Evolutionary conservation across 35 echinoderm and acorn worm species (phyloP).

Genomic region (Apostichopus californicus): DNA sequence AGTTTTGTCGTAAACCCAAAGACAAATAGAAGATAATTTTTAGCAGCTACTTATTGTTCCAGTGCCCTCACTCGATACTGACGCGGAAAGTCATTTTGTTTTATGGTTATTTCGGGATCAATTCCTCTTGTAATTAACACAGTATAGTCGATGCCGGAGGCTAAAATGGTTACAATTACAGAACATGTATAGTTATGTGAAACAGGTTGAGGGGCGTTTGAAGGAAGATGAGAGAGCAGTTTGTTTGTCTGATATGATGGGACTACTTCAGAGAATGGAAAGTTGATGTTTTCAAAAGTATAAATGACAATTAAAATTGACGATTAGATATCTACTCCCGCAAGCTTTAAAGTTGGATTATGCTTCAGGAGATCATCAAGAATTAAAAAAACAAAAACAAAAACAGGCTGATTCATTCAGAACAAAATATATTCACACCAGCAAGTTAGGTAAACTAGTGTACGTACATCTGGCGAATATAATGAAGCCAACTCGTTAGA

Average conservation of each 20-base stretch:
- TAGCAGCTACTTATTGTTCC: not conserved
- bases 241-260: not conserved
- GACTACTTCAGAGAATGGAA: not conserved
- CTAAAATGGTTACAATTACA: constrained; percentile 4
- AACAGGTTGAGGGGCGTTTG: not conserved
- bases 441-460: no score
- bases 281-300: not conserved
- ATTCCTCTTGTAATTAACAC: not conserved
- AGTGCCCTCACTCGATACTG: constrained; percentile 21
- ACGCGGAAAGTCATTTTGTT: constrained; percentile 6
- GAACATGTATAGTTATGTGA: not conserved
- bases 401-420: no score
- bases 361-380: no score
- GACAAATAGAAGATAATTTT: not conserved
- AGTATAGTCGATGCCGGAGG: not conserved
- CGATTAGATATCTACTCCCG: not conserved
- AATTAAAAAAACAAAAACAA: no score
- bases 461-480: no score
- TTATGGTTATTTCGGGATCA: not conserved
- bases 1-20: not conserved
- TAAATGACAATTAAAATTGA: not conserved
- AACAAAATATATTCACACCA: no score
- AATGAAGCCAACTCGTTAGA: no score
- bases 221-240: not conserved
- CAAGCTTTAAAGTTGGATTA: no score